Evolutionary conservation across 2,888 invertebrate species (phyloP).

Genomic region (Ecdyonurus torrentis): DNA sequence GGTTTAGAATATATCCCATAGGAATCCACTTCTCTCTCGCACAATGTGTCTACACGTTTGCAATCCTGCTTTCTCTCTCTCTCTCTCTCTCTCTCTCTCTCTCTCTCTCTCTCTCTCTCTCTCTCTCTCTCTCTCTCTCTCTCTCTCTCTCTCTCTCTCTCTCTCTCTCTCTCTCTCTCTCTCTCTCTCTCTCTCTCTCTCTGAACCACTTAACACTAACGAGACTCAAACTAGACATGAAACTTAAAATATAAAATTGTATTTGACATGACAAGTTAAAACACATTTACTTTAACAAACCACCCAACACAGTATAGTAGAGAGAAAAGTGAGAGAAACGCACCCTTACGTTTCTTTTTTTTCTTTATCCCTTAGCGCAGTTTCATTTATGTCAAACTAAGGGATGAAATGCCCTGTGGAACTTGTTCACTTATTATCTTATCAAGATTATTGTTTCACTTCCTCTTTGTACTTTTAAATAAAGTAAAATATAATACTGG

Average conservation of each 20-base stretch:
- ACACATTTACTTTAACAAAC: not conserved
- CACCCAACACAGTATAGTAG: too few species aligned
- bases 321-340: too few species aligned
- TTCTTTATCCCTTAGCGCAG: too few species aligned
- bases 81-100: conserved; percentile 5
- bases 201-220: not conserved
- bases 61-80: conserved; percentile 9
- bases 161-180: conserved; percentile 8
- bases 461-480: too few species aligned
- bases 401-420: not conserved
- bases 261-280: not conserved
- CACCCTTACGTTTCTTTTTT: too few species aligned
- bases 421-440: not conserved
- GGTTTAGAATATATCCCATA: not conserved
- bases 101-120: conserved; percentile 6
- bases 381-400: not conserved
- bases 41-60: conserved; percentile 12
- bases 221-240: not conserved
- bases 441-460: not conserved
- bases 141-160: conserved; percentile 11
- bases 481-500: not conserved
- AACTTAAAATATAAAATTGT: not conserved
- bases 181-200: conserved; percentile 8
- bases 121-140: not conserved
- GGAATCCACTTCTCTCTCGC: not conserved